Conservation (phyloP, 2,113 vertebrate species). For the Pachycephala philippinensis region DNA sequence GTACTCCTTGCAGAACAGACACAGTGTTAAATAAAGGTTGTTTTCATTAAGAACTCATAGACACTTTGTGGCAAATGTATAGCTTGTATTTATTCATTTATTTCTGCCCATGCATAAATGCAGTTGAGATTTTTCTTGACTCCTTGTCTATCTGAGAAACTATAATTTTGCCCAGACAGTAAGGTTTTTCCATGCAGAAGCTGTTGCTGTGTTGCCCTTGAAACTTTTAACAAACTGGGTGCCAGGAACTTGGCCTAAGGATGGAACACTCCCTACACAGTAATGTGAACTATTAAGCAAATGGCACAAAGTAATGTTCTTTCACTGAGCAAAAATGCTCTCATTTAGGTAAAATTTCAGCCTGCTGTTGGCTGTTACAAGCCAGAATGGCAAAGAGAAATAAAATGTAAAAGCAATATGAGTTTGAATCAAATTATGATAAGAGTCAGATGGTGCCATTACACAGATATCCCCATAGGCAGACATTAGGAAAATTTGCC, state of each 20-base stretch:
- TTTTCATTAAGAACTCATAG: neutral
- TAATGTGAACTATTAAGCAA: constrained; percentile 77
- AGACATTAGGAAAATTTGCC: constrained; percentile 68
- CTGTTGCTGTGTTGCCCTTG: constrained; percentile 48
- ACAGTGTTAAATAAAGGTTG: neutral
- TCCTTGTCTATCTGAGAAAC: neutral
- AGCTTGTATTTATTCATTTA: neutral
- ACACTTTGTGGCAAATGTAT: neutral
- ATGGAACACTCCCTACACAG: constrained; percentile 49
- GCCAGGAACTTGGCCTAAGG: constrained; percentile 56
- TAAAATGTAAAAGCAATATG: constrained; percentile 74
- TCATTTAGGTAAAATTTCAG: constrained; percentile 76
- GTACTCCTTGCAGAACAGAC: neutral
- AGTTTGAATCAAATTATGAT: constrained; percentile 76
- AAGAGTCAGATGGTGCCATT: constrained; percentile 76
- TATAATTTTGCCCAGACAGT: neutral
- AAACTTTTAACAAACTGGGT: constrained; percentile 55
- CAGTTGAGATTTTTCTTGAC: neutral
- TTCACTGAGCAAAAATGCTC: constrained; percentile 66
- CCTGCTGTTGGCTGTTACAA: constrained; percentile 72
- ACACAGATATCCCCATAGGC: constrained; percentile 61
- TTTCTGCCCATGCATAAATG: neutral
- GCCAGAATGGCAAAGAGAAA: constrained; percentile 71
- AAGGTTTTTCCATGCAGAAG: constrained; percentile 27
- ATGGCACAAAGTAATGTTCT: constrained; percentile 71